Conservation (phyloP, 2,113 vertebrate genomes). For the Dromas ardeola region DNA sequence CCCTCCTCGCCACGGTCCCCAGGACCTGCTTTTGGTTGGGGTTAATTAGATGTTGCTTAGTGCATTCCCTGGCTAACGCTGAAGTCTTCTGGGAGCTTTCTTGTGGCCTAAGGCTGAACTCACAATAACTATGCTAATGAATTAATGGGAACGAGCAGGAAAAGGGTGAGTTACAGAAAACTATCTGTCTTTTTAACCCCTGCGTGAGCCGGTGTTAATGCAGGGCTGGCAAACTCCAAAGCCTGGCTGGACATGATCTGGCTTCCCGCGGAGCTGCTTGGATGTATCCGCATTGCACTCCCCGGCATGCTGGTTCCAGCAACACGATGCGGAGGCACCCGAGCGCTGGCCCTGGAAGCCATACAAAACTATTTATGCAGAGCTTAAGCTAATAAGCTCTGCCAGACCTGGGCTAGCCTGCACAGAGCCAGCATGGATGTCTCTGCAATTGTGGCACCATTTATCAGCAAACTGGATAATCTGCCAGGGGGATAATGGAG, state of each 20-base stretch:
- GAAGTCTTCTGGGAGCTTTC: constrained; percentile 55
- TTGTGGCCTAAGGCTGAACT: constrained; percentile 58
- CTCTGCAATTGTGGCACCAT: constrained; percentile 38
- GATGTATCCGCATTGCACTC: not conserved
- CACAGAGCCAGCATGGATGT: constrained; percentile 21
- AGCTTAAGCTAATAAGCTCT: constrained; percentile 56
- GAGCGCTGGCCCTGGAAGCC: not conserved
- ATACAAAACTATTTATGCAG: constrained; percentile 25
- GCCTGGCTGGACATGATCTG: not conserved
- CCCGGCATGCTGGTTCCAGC: not conserved
- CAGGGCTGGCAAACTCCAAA: not conserved
- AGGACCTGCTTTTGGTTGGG: constrained; percentile 56
- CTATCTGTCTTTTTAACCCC: constrained; percentile 47
- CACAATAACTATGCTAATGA: constrained; percentile 64
- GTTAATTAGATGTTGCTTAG: constrained; percentile 68
- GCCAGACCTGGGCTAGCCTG: constrained; percentile 39
- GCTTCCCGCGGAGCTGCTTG: not conserved
- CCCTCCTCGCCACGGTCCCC: constrained; percentile 7
- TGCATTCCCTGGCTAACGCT: constrained; percentile 37
- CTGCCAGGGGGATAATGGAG: constrained; percentile 49
- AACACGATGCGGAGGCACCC: not conserved
- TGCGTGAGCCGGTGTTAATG: not conserved
- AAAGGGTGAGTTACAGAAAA: constrained; percentile 44
- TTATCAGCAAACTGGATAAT: constrained; percentile 58
- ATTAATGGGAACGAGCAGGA: constrained; percentile 45